These are phyloP conservation scores for Ictalurus furcatus DNA, from an alignment of 2,113 vertebrate genomes.

Conservation along the genomic window DNA sequence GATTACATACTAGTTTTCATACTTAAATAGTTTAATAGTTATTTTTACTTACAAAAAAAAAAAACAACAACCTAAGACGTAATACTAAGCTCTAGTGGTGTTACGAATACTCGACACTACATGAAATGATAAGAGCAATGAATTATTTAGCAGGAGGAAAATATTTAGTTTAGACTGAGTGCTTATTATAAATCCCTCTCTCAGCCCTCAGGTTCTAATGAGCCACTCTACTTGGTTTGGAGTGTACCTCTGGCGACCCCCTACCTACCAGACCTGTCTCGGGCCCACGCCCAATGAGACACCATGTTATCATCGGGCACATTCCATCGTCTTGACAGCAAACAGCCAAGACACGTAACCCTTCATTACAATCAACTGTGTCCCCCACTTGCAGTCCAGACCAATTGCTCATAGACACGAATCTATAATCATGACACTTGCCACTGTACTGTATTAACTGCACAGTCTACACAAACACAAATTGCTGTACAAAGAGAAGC, in stretches of 20 bases:
- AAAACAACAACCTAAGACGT: conserved; percentile 27
- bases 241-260: conserved; percentile 41
- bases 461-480: conserved; percentile 30
- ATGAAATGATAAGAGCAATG: conserved; percentile 48
- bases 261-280: conserved; percentile 27
- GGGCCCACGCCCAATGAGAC: not conserved
- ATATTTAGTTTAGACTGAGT: conserved; percentile 45
- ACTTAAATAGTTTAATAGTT: not conserved
- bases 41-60: not conserved
- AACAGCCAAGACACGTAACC: conserved; percentile 49
- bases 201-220: conserved; percentile 28
- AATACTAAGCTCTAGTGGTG: conserved; percentile 38
- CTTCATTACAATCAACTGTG: conserved; percentile 54
- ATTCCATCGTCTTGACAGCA: conserved; percentile 43
- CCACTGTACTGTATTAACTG: conserved; percentile 30
- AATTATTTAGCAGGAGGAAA: conserved; percentile 36
- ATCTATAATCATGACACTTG: conserved; percentile 48
- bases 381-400: conserved; percentile 41
- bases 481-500: conserved; percentile 5
- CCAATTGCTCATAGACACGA: conserved; percentile 39
- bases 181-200: conserved; percentile 7
- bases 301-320: conserved; percentile 26
- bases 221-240: conserved; percentile 19
- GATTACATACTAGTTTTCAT: not conserved
- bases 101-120: conserved; percentile 49